Base-by-base conservation (phyloP, 2,797 vertebrate species). In the Kryptolebias ocellatus region DNA sequence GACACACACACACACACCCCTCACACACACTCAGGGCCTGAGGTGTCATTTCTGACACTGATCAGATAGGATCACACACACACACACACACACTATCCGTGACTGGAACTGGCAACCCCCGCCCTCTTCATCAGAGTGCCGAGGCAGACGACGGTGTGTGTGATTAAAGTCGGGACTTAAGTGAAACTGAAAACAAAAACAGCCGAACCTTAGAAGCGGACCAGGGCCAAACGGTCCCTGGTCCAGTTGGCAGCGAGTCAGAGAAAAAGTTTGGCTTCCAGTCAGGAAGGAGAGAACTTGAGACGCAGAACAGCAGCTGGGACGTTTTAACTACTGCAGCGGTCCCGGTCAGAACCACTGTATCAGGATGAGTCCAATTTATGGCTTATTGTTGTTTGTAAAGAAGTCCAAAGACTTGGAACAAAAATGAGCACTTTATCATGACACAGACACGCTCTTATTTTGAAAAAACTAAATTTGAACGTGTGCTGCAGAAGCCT, bases 11-110 rank as follows among this genome's bases (percentile, higher is more conserved):
- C 53, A 37, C 53, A 53, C n/a, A n/a, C n/a, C n/a, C n/a, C n/a
- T n/a, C n/a, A 49, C 46, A 18, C 42, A 18, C 24, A n/a, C 24
- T 47, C 28, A 63, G 74, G 81, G 68, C 52, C 37, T 5, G 64
- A 44, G 64, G 67, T 79, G 66, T 76, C 77, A 59, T 59, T 74
- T 60, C 59, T 71, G 76, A 84, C 68, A 60, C 53, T 66, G 58
- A 73, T 80, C 64, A 59, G 59, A 83, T 67, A 34, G 72, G 71
- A 84, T 73, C 29, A 49, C 53, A 20, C 8, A 27, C 56, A 47
- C 47, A 34, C 31, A 18, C 20, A 20, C 17, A 49, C 50, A 14
- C 29, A 52, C 16, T 44, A 24, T 24, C 20, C 20, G 20, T 24
- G 20, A 24, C 52, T 67, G 51, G 42, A 46, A 44, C 44, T 18